Conservation (phyloP, 2,888 invertebrate species). For the Rutpela maculata region DNA sequence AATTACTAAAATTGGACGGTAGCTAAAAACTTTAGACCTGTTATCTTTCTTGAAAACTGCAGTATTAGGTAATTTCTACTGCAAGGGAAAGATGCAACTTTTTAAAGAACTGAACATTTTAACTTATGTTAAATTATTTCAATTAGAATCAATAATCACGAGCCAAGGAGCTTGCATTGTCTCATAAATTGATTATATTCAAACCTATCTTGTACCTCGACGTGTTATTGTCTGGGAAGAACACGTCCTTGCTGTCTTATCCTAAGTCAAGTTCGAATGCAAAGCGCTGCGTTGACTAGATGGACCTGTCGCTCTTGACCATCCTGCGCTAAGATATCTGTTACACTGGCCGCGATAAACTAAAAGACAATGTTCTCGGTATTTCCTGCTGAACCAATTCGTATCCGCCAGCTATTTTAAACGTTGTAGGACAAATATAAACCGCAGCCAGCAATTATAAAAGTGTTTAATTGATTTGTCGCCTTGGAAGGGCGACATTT, state of each 20-base stretch:
- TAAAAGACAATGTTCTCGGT: slow-evolving; percentile 12
- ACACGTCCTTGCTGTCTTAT: not conserved
- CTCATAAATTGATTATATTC: not conserved
- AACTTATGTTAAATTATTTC: not conserved
- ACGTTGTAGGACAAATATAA: not conserved
- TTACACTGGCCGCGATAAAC: not conserved
- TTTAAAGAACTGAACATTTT: too few species aligned
- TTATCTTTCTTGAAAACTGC: too few species aligned
- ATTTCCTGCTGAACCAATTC: slow-evolving; percentile 20
- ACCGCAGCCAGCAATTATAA: not conserved
- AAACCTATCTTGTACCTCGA: not conserved
- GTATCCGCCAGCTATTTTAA: not conserved
- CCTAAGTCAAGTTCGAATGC: slow-evolving; percentile 21
- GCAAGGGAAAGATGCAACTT: too few species aligned
- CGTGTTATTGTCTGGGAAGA: not conserved
- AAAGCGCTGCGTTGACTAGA: not conserved
- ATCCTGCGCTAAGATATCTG: not conserved
- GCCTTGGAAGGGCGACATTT: not conserved
- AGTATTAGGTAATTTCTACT: too few species aligned
- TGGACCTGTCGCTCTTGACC: slow-evolving; percentile 31
- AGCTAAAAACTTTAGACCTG: too few species aligned
- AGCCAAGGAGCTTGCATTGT: not conserved
- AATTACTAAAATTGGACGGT: too few species aligned
- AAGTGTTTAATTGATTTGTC: not conserved
- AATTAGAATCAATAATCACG: not conserved